These are phyloP conservation scores for Atta texana DNA, from an alignment of 1,140 invertebrate genomes.

Conservation along the genomic window DNA sequence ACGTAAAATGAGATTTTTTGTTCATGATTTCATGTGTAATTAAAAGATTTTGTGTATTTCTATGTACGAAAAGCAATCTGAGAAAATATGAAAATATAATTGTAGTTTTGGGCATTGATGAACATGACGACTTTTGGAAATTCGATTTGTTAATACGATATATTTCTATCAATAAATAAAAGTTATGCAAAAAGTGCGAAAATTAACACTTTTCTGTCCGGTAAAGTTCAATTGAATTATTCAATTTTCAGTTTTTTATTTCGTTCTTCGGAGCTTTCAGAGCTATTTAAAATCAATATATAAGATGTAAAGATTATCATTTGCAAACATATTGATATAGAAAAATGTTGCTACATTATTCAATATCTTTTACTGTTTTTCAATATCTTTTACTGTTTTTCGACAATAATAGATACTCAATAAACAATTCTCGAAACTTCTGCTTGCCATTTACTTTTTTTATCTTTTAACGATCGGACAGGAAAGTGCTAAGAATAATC, in stretches of 20 bases:
- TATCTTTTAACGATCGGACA: neutral
- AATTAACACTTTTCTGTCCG: constrained; percentile 35
- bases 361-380: neutral
- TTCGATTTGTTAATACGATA: constrained; percentile 18
- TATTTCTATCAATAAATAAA: constrained; percentile 36
- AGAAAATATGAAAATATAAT: neutral
- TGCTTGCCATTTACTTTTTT: neutral
- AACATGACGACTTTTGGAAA: neutral
- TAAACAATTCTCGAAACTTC: neutral
- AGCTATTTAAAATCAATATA: constrained; percentile 3
- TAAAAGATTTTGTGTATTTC: neutral
- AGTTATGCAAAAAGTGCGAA: neutral
- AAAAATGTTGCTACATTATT: neutral
- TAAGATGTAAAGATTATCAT: neutral
- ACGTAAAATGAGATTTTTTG: neutral
- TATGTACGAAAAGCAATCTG: neutral
- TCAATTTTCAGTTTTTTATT: neutral
- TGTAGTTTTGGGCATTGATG: neutral
- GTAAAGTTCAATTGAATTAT: neutral
- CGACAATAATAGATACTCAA: neutral
- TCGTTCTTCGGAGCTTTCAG: neutral
- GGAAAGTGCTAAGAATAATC: constrained; percentile 17
- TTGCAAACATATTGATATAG: neutral
- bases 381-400: neutral
- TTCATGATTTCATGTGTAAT: neutral